Percentiles rank a stretch among this genome's conserved stretches.
phyloP scores from a whole-genome alignment of 2,888 invertebrate genomes.

The Heliconius charithonia region DNA sequence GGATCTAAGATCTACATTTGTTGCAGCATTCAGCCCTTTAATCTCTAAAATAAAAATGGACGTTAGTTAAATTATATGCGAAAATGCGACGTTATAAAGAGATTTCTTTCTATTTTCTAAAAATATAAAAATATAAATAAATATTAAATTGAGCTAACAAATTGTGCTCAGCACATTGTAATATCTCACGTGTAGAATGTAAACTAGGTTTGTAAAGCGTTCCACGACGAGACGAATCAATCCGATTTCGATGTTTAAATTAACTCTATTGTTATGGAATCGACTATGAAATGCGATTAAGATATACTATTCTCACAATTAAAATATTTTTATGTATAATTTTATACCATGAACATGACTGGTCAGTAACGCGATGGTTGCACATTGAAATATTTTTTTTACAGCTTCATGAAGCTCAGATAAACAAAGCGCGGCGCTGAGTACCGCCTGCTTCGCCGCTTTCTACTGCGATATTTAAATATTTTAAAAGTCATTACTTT shows the following conservation, averaged over 20 bases:
- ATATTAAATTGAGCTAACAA: not conserved
- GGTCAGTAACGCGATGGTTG: not conserved
- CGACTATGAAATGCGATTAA: constrained; percentile 50
- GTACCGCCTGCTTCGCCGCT: no score
- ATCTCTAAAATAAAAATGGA: no score
- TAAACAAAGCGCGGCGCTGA: no score
- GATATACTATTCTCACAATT: constrained; percentile 17
- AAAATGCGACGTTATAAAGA: no score
- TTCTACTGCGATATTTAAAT: no score
- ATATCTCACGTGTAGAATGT: not conserved
- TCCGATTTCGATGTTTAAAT: constrained; percentile 52
- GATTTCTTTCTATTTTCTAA: not conserved
- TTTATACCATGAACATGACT: not conserved
- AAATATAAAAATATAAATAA: not conserved
- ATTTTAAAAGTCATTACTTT: no score
- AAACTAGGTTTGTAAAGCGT: constrained; percentile 30
- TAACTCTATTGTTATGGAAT: constrained; percentile 53
- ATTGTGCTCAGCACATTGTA: not conserved
- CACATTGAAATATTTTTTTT: not conserved
- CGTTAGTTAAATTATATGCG: no score
- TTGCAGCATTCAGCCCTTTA: no score
- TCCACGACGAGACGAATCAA: constrained; percentile 47
- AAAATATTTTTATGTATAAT: not conserved
- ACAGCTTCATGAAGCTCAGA: not conserved
- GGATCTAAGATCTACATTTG: no score